Conservation (phyloP, 2,888 invertebrate species). For the Alloplasta piceator region DNA sequence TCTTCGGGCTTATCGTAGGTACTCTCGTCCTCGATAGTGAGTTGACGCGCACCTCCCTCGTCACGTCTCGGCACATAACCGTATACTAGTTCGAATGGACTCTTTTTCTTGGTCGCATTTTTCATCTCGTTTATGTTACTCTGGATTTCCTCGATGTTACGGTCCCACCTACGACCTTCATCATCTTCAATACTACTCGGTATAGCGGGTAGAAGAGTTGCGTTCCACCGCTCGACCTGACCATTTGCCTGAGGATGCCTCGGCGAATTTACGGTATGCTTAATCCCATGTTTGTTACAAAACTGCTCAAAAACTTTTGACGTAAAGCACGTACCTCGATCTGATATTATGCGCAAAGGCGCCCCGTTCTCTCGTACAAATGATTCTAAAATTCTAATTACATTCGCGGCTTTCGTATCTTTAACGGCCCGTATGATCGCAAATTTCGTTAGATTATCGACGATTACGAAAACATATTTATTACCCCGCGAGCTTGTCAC, state of each 20-base stretch:
- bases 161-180: slow-evolving; percentile 13
- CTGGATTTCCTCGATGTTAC: slow-evolving; percentile 31
- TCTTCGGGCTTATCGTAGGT: background rate
- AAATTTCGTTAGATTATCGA: too few relatives aligned
- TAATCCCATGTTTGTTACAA: background rate
- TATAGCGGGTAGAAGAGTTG: too few relatives aligned
- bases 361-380: too few relatives aligned
- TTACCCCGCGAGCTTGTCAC: too few relatives aligned
- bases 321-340: slow-evolving; percentile 9
- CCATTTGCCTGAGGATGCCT: slow-evolving; percentile 16
- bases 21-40: background rate
- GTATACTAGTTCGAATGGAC: slow-evolving; percentile 60
- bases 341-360: too few relatives aligned
- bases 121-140: slow-evolving; percentile 57
- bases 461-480: too few relatives aligned
- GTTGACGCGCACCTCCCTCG: too few relatives aligned
- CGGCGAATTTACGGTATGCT: background rate
- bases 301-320: background rate
- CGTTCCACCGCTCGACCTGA: slow-evolving; percentile 56
- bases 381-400: too few relatives aligned
- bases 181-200: slow-evolving; percentile 28
- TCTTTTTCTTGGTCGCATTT: slow-evolving; percentile 62
- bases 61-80: slow-evolving; percentile 41
- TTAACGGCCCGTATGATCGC: too few relatives aligned
- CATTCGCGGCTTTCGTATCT: too few relatives aligned